Conservation (phyloP, 2,888 invertebrate species). For the Apoderus coryli region DNA sequence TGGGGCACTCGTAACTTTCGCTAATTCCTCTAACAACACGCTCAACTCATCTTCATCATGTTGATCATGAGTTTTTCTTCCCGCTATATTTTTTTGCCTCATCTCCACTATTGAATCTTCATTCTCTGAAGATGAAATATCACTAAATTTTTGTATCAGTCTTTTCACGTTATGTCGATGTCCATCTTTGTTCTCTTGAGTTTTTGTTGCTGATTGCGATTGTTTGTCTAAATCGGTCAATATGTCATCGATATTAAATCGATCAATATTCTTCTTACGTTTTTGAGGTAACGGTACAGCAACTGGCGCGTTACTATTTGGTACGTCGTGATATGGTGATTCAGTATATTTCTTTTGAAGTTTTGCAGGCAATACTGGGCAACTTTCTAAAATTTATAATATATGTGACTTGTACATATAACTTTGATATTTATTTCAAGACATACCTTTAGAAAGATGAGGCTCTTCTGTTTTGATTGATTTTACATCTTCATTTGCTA, state of each 20-base stretch:
- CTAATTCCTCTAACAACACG: conserved; percentile 27
- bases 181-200: conserved; percentile 4
- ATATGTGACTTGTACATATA: no score
- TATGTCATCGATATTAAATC: conserved; percentile 26
- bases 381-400: conserved; percentile 2
- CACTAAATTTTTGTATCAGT: conserved; percentile 28
- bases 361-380: conserved; percentile 12
- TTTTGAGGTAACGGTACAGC: conserved; percentile 15
- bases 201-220: conserved; percentile 3
- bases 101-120: conserved; percentile 14
- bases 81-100: conserved; percentile 12
- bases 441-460: no score
- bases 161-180: conserved; percentile 20
- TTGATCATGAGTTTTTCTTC: conserved; percentile 2
- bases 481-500: no score
- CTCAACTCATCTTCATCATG: conserved; percentile 28
- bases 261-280: conserved; percentile 11
- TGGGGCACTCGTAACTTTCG: conserved; percentile 31
- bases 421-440: no score
- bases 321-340: conserved; percentile 6
- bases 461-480: no score
- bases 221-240: conserved; percentile 24
- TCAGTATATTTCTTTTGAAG: conserved; percentile 6
- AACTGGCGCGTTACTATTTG: conserved; percentile 7
- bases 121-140: conserved; percentile 13